Base-by-base conservation (phyloP, 1,140 invertebrate genomes). In the Thaumatotibia leucotreta region DNA sequence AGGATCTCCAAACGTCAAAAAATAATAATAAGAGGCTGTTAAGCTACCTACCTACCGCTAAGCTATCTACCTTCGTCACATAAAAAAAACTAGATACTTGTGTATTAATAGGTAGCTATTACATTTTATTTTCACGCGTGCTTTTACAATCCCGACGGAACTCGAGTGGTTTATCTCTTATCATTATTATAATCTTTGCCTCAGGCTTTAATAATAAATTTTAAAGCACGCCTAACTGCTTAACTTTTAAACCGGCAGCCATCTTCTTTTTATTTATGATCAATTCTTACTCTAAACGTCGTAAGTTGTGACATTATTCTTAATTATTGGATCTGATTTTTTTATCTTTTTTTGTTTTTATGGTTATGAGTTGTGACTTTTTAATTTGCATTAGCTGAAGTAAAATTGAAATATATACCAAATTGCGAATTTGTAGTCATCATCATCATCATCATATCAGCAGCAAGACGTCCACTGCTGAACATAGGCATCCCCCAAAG, bases 211-310 rank as follows among this genome's bases (percentile, higher is more conserved):
- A 58, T 58, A 58, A 58, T 58, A 58, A 58, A 58, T 58, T 58
- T 29, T 58, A 58, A 58, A 58, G 52, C 24, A 58, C 23, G 10
- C 52, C 23, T 58, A 58, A 58, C 52, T 58, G 52, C 52, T 29
- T 58, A 58, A 58, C 52, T 58, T 58, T 58, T 58, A 58, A 54
- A 58, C 52, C 52, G 52, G 24, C 24, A 4, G 52, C 52, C 52
- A 58, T 58, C 24, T 27, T 27, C 24, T 58, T 58, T 58, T 58
- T 58, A 29, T 58, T 58, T 58, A 58, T 58, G 52, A 58, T 24
- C 52, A 58, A 58, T 58, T 58, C 52, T 20, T 58, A 22, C 52
- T 27, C 23, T 58, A 58, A 58, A 58, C 24, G 23, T 58, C 4
- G 50, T 14, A 58, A 58, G 52, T 58, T 58, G n/a, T 14, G 23